Conservation (phyloP, 2,888 invertebrate genomes). For the Timema podura region DNA sequence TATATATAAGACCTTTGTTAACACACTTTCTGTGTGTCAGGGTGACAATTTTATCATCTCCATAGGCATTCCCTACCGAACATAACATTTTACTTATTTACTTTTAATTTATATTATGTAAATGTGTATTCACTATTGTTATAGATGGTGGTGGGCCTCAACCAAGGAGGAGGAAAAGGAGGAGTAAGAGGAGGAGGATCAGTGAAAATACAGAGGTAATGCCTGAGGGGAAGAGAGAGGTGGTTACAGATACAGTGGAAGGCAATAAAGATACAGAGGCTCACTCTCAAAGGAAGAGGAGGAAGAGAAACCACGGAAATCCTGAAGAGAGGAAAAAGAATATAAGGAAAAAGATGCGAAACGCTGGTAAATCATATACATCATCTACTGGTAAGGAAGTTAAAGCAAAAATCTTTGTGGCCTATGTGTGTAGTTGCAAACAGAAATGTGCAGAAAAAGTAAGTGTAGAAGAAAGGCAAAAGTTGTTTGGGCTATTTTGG, state of each 20-base stretch:
- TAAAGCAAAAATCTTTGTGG: background rate
- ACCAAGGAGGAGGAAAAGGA: too few species aligned
- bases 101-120: background rate
- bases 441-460: background rate
- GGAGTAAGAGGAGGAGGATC: too few species aligned
- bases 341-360: background rate
- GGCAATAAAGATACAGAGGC: background rate
- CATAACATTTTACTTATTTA: background rate
- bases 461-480: background rate
- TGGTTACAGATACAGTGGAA: too few species aligned
- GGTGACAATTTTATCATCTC: too few species aligned
- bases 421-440: background rate
- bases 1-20: too few species aligned
- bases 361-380: slow-evolving; percentile 1
- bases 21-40: too few species aligned
- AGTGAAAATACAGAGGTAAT: too few species aligned
- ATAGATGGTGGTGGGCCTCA: background rate
- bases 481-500: background rate
- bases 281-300: background rate
- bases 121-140: background rate
- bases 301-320: background rate
- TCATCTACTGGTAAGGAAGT: slow-evolving; percentile 4
- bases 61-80: too few species aligned
- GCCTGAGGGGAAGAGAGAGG: too few species aligned
- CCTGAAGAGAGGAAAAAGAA: slow-evolving; percentile 8